Percentiles rank a stretch among this genome's conserved stretches.
Evolutionary conservation across 2,113 vertebrate genomes (phyloP).

Genomic region (Carettochelys insculpta): DNA sequence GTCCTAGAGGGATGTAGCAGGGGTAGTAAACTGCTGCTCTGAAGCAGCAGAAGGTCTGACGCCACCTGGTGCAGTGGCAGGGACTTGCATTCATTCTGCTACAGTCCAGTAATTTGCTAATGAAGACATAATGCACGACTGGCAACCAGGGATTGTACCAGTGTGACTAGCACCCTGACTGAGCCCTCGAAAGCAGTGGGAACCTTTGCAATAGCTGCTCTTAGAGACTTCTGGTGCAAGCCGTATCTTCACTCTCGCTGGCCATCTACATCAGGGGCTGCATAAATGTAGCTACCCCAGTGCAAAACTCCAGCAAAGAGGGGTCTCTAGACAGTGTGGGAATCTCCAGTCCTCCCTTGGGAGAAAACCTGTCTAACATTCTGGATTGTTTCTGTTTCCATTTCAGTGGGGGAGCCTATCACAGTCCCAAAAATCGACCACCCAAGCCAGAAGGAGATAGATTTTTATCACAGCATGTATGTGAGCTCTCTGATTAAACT

Average conservation of each 20-base stretch:
- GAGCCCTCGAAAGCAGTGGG: not conserved
- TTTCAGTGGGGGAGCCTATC: constrained; percentile 93
- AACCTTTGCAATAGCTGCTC: not conserved
- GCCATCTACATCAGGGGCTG: not conserved
- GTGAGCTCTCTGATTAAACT: constrained; percentile 86
- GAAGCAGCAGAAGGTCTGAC: not conserved
- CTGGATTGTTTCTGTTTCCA: not conserved
- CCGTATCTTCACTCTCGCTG: not conserved
- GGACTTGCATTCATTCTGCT: not conserved
- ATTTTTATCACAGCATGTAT: constrained; percentile 92
- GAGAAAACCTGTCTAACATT: not conserved
- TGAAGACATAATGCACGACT: not conserved
- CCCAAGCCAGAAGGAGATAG: constrained; percentile 85
- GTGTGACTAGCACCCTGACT: not conserved
- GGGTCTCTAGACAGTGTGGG: not conserved
- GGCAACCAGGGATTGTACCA: not conserved
- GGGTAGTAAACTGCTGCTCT: not conserved
- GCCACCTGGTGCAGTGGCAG: not conserved
- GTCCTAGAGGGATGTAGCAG: not conserved
- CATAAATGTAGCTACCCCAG: not conserved
- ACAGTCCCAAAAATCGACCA: constrained; percentile 90
- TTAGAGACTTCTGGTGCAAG: not conserved
- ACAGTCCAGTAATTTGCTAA: not conserved
- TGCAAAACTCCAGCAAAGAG: not conserved
- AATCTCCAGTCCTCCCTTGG: not conserved